Conservation (phyloP, 2,888 invertebrate genomes). For the Strigamia crassipes region DNA sequence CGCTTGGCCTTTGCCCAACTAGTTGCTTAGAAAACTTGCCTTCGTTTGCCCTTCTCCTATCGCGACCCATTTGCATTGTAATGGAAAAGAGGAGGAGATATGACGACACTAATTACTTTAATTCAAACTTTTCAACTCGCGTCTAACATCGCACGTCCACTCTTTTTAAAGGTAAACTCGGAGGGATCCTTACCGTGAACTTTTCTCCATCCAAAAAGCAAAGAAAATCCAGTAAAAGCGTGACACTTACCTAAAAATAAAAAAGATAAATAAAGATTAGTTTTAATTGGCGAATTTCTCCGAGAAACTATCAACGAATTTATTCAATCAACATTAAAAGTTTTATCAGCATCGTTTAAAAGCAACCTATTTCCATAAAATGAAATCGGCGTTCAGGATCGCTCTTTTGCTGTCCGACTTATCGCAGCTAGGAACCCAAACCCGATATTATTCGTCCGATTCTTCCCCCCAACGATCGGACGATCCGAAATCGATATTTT, state of each 20-base stretch:
- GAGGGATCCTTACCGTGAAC: too few species aligned
- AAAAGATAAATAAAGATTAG: conserved; percentile 5
- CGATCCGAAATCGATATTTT: conserved; percentile 33
- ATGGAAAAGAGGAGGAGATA: conserved; percentile 16
- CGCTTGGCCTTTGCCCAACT: conserved; percentile 34
- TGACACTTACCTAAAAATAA: neutral
- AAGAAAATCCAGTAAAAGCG: neutral
- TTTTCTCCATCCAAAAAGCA: too few species aligned
- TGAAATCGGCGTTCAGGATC: conserved; percentile 22
- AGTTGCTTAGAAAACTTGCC: conserved; percentile 11
- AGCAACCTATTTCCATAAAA: conserved; percentile 29
- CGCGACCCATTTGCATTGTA: conserved; percentile 36
- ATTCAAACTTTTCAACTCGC: neutral
- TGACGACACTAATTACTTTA: conserved; percentile 35
- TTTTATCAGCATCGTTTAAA: conserved; percentile 14
- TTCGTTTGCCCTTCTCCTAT: conserved; percentile 37
- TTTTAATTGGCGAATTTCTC: neutral
- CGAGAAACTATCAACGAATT: neutral
- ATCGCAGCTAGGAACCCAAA: neutral
- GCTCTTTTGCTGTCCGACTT: conserved; percentile 31
- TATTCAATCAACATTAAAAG: conserved; percentile 38
- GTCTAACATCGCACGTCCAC: neutral
- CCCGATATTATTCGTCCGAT: conserved; percentile 37
- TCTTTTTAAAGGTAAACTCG: neutral
- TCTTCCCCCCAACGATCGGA: neutral